Evolutionary conservation across 2,797 vertebrate genomes (phyloP).

Genomic region (Denticeps clupeoides): DNA sequence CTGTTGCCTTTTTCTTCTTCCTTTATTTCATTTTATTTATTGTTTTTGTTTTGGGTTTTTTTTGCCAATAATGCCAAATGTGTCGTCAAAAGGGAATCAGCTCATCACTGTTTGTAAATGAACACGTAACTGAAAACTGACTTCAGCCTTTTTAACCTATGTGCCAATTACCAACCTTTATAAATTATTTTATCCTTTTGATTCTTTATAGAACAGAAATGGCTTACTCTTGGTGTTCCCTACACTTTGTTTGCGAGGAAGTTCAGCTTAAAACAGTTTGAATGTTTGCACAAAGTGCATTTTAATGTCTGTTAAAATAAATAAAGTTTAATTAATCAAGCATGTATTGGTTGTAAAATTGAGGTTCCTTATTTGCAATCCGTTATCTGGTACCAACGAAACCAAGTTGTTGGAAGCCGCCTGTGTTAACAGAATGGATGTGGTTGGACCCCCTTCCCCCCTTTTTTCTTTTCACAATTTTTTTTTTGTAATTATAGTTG

Average conservation of each 20-base stretch:
- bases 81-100: conserved; percentile 30
- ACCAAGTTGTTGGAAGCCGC: conserved; percentile 38
- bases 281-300: conserved; percentile 70
- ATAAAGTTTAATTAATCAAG: conserved; percentile 62
- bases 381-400: conserved; percentile 57
- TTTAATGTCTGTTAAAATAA: conserved; percentile 60
- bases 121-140: conserved; percentile 40
- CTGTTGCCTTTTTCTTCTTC: background rate
- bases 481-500: conserved; percentile 58
- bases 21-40: background rate
- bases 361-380: conserved; percentile 59
- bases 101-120: conserved; percentile 16
- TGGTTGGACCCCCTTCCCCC: too few relatives aligned
- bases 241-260: conserved; percentile 43
- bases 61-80: conserved; percentile 54
- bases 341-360: conserved; percentile 65
- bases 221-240: conserved; percentile 42
- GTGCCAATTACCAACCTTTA: conserved; percentile 45
- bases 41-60: conserved; percentile 38
- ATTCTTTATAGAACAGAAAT: conserved; percentile 35
- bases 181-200: conserved; percentile 32
- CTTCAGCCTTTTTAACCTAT: conserved; percentile 39
- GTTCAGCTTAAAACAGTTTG: conserved; percentile 52
- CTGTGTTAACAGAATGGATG: background rate
- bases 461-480: too few relatives aligned